Evolutionary conservation across 1,140 invertebrate species (phyloP), one percentile per base, ranked within the genome.

Genomic region (Halesus radiatus): DNA sequence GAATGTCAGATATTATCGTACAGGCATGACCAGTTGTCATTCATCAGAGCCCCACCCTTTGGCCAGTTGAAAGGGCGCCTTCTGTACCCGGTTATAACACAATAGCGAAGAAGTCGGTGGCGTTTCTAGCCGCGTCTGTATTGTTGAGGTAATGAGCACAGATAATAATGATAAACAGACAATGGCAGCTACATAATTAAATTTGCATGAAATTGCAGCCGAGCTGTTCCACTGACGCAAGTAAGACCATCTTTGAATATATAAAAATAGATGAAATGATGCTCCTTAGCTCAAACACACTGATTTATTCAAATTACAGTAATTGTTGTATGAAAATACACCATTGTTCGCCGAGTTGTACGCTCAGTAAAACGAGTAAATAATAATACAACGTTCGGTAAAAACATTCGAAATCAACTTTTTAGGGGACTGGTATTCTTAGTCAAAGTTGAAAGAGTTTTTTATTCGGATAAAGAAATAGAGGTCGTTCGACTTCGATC

Each of bases 161-260:
- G 64, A 37, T 68, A 37, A 54, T 73, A 53, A 73, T 52, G 70
- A 73, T 68, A 54, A 73, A 73, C 26, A 73, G 20, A 73, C 70
- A 73, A 73, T 73, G 50, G 52, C 26, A 53, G 15, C 50, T 73
- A 52, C 22, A 73, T 73, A 22, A 73, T 73, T 54, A 73, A 26
- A 73, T 73, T 73, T 10, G 70, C 70, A 73, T 73, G 70, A 73
- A 73, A 73, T 73, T 29, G 26, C 29, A 68, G 64, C 45, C 52
- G 16, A 16, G 70, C 18, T 73, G 26, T 16, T 26, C 50, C 7
- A 54, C 45, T 50, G 45, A 73, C 70, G 50, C 52, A 73, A 73
- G 53, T 73, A 54, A 53, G 18, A 53, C 53, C 37, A 26, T 66
- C 62, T 66, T 66, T 37, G 56, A 60, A 60, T 22, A 60, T 58